Base-by-base conservation (phyloP, 2,797 vertebrate genomes). In the Coregonus sp. region DNA sequence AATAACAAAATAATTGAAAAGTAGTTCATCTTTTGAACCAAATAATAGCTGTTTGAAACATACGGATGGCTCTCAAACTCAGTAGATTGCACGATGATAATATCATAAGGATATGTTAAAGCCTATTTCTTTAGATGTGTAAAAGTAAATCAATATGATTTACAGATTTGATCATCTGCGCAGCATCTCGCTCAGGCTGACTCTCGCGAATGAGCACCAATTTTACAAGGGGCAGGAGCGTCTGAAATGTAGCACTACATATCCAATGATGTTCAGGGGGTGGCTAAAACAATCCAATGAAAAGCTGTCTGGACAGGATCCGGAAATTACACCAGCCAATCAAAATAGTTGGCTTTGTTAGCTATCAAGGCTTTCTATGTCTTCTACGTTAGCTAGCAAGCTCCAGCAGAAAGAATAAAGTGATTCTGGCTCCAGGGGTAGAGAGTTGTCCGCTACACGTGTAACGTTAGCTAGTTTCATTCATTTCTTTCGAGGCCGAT, bases 241-340 rank as follows among this genome's bases (percentile, higher is more conserved):
- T 31, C 56, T 59, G 40, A 47, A 12, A 47, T 47, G 40, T 11
- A 47, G 9, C 40, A 47, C 40, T 12, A 11, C 9, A 12, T 12
- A 47, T 47, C 40, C 40, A 47, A 47, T 47, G 40, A 47, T 47
- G 9, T 47, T 47, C 1, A 47, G 40, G 11, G 18, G n/a, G n/a
- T n/a, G n/a, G 56, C n/a, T 33, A 35, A 67, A 56, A 1, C 51
- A 29, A 20, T 50, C 68, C 66, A 78, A 75, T 65, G 73, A 54
- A 5, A 74, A 18, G 25, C 11, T 6, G 31, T 11, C 63, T 31
- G 12, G 56, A 29, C 47, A 35, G 61, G 76, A 73, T 33, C 29
- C 33, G 76, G 70, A 73, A 75, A 20, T 59, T 6, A 33, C 25
- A 47, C 16, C n/a, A 7, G 52, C 52, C 52, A 33, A 16, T 70